Percentiles rank a stretch among this genome's conserved stretches.
phyloP scores from a whole-genome alignment of 2,797 vertebrate genomes.

The Nannoperca australis region DNA sequence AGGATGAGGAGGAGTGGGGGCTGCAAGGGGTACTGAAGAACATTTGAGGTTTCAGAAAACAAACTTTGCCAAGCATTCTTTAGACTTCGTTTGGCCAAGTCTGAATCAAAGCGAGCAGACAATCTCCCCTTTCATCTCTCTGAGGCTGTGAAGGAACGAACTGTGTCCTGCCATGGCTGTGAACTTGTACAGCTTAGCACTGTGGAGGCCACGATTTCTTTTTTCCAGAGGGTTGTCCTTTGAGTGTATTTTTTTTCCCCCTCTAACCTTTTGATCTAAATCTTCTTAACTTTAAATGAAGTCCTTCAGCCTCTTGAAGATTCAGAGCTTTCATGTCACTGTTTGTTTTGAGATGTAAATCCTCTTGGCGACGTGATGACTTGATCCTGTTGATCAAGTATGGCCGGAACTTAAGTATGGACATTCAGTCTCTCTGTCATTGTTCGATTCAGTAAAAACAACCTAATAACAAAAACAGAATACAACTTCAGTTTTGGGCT shows the following conservation, averaged over 20 bases:
- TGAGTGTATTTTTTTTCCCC: constrained; percentile 76
- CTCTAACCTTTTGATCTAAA: constrained; percentile 89
- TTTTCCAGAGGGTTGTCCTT: constrained; percentile 71
- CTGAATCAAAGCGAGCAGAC: constrained; percentile 75
- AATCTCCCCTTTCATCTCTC: constrained; percentile 82
- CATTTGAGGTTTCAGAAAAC: constrained; percentile 73
- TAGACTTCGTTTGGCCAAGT: constrained; percentile 73
- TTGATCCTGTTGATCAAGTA: constrained; percentile 73
- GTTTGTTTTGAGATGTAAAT: constrained; percentile 84
- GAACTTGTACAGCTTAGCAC: constrained; percentile 84
- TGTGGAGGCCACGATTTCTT: constrained; percentile 71
- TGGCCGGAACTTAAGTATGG: constrained; percentile 58
- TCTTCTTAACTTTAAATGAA: constrained; percentile 89
- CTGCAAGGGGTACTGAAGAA: constrained; percentile 43
- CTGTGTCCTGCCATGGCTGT: constrained; percentile 81
- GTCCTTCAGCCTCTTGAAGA: constrained; percentile 85
- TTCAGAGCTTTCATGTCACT: constrained; percentile 83
- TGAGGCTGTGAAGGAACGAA: constrained; percentile 77
- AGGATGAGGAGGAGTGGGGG: constrained; percentile 34
- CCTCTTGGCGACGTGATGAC: constrained; percentile 74
- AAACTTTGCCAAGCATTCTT: constrained; percentile 77
- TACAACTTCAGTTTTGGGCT: constrained; percentile 8
- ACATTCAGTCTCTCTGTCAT: constrained; percentile 56
- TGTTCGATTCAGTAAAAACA: constrained; percentile 43
- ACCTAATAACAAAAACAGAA: constrained; percentile 12